A percentile compares a stretch with the other conserved stretches of the same genome.
These are phyloP conservation scores for Enteromius afrohamiltoni DNA, from an alignment of 2,797 vertebrate genomes.

Conservation along the genomic window DNA sequence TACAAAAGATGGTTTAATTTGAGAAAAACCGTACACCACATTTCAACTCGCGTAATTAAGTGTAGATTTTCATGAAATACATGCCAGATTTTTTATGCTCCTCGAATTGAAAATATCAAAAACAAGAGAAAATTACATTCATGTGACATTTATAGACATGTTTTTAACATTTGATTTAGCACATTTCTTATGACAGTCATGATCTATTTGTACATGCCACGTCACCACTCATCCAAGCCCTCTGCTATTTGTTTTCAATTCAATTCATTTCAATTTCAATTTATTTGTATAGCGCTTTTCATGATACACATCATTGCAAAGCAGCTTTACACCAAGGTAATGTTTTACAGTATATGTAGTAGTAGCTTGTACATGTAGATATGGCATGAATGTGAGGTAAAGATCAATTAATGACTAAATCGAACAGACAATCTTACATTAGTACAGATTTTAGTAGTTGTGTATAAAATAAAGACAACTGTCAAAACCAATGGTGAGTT, in stretches of 20 bases:
- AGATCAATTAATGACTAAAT: no score
- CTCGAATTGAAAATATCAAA: background rate
- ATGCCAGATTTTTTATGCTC: background rate
- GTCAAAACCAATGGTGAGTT: background rate
- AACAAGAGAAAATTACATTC: background rate
- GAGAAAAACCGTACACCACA: background rate
- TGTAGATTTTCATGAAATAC: background rate
- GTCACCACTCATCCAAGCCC: background rate
- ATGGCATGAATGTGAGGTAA: no score
- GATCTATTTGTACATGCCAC: background rate
- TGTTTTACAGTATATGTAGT: no score
- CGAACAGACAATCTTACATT: background rate
- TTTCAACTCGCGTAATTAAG: background rate
- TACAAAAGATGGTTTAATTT: background rate
- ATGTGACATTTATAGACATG: background rate
- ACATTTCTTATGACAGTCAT: background rate
- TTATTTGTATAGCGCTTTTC: no score
- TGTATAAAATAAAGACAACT: background rate
- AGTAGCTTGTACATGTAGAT: no score
- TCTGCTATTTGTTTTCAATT: background rate
- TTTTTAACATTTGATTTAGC: background rate
- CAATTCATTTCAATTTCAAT: no score
- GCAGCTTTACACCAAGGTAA: no score
- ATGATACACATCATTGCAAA: no score
- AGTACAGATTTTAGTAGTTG: background rate